Evolutionary conservation across 2,113 vertebrate species (phyloP), one percentile per base, ranked within the genome.

Genomic region (Cavia aperea): DNA sequence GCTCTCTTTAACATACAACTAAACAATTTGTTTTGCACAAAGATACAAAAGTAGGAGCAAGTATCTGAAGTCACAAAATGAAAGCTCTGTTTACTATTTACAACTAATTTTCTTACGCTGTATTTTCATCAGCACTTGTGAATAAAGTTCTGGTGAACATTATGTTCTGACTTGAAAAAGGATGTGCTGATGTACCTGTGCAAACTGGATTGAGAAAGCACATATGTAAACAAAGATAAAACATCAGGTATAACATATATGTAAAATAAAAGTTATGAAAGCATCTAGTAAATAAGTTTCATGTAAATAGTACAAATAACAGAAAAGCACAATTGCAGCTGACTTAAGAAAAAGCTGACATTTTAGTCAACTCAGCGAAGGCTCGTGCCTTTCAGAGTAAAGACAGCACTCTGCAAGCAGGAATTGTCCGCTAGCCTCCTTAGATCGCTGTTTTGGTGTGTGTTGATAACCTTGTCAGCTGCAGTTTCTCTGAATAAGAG

Each of bases 101-200:
- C 39, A 81, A 21, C 23, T 90, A 77, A 70, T 58, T 5, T 86
- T 31, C 26, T 93, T 79, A 90, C 46, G 21, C 72, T 78, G 26
- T 73, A 33, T 90, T 90, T 88, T 96, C 63, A 93, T 81, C 23
- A 66, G 54, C 15, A 62, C 36, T 90, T 78, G 14, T 12, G 31
- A 79, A 23, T 92, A 60, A 93, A 78, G 31, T 90, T 87, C 31
- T 88, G 11, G 89, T 49, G 77, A n/a, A 65, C 26, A 58, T 15
- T 83, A 16, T 70, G 46, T 89, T 46, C 92, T 88, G 54, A 95
- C 88, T 92, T 94, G 56, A 58, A 75, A 92, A 86, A 85, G 7
- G 49, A 49, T 81, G 24, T 86, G 58, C 84, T 60, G 51, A 79
- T 89, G 54, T 51, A 66, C 29, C 62, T 73, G 60, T 31, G 18